Evolutionary conservation across 2,113 vertebrate genomes (phyloP).

Genomic region (Baryphthengus martii): DNA sequence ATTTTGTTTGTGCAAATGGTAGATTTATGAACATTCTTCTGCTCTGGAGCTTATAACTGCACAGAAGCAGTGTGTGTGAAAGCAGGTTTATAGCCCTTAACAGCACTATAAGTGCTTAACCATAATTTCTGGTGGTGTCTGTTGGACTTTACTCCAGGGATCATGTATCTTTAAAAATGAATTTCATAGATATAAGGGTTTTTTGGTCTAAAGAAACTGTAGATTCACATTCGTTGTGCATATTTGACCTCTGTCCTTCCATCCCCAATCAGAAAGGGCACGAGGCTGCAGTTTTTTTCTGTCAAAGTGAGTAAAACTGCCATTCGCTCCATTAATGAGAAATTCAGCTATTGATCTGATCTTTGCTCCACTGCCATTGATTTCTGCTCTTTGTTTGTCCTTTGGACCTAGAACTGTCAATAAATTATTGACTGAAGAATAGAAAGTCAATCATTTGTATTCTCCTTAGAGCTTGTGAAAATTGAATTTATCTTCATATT

Average conservation of each 20-base stretch:
- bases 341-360: slow-evolving; percentile 61
- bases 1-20: not conserved
- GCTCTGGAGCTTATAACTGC: not conserved
- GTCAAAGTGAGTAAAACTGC: slow-evolving; percentile 66
- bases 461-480: slow-evolving; percentile 20
- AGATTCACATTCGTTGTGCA: slow-evolving; percentile 60
- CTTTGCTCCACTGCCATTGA: slow-evolving; percentile 33
- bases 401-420: slow-evolving; percentile 31
- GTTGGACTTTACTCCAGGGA: slow-evolving; percentile 21
- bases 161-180: slow-evolving; percentile 71
- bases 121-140: slow-evolving; percentile 48
- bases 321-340: slow-evolving; percentile 60
- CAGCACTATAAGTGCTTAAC: slow-evolving; percentile 10
- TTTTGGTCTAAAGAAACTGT: slow-evolving; percentile 67
- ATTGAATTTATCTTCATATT: slow-evolving; percentile 26
- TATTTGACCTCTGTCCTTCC: slow-evolving; percentile 57
- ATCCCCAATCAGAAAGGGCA: slow-evolving; percentile 39
- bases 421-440: slow-evolving; percentile 57
- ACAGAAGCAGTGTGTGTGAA: not conserved
- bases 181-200: slow-evolving; percentile 65
- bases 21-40: not conserved
- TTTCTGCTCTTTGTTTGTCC: slow-evolving; percentile 36
- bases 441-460: slow-evolving; percentile 56
- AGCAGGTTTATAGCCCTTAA: not conserved
- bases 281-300: slow-evolving; percentile 3